A percentile compares a stretch with the other conserved stretches of the same genome.
These are phyloP conservation scores for Amphimallon solstitiale DNA, from an alignment of 2,888 invertebrate species.

Conservation along the genomic window DNA sequence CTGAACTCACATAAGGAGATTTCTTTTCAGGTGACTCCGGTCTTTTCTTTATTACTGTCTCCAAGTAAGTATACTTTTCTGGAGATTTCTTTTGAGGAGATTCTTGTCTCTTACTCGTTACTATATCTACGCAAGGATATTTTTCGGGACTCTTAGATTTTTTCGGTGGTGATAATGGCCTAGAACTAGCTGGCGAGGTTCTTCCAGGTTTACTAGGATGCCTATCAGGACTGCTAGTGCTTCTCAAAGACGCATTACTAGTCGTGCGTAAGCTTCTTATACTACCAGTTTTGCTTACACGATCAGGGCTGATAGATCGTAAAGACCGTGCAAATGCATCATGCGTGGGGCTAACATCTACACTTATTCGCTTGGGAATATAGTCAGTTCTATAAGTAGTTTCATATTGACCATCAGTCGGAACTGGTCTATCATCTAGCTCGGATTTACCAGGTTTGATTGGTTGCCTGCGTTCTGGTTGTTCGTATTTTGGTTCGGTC, in stretches of 20 bases:
- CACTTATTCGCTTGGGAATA: conserved; percentile 65
- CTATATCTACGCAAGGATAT: conserved; percentile 36
- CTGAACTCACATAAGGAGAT: neutral
- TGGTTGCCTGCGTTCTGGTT: conserved; percentile 53
- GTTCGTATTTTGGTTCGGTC: conserved; percentile 38
- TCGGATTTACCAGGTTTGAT: conserved; percentile 55
- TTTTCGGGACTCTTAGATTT: conserved; percentile 53
- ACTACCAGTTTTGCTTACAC: conserved; percentile 65
- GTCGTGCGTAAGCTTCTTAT: conserved; percentile 62
- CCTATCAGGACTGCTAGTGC: conserved; percentile 62
- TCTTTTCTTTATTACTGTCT: neutral
- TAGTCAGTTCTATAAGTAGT: conserved; percentile 72
- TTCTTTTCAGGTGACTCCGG: conserved; percentile 12
- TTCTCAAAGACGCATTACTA: conserved; percentile 67
- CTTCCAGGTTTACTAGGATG: conserved; percentile 12
- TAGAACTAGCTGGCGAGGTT: conserved; percentile 40
- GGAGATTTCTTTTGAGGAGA: conserved; percentile 52
- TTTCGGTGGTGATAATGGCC: conserved; percentile 47
- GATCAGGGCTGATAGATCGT: conserved; percentile 72
- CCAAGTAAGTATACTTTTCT: conserved; percentile 47
- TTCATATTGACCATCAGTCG: conserved; percentile 66
- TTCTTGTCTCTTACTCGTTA: conserved; percentile 34
- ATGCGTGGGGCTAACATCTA: conserved; percentile 77
- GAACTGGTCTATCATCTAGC: conserved; percentile 53
- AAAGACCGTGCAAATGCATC: conserved; percentile 81